Evolutionary conservation across 2,797 vertebrate species (phyloP), one percentile per base, ranked within the genome.

Genomic region (Columba guinea): DNA sequence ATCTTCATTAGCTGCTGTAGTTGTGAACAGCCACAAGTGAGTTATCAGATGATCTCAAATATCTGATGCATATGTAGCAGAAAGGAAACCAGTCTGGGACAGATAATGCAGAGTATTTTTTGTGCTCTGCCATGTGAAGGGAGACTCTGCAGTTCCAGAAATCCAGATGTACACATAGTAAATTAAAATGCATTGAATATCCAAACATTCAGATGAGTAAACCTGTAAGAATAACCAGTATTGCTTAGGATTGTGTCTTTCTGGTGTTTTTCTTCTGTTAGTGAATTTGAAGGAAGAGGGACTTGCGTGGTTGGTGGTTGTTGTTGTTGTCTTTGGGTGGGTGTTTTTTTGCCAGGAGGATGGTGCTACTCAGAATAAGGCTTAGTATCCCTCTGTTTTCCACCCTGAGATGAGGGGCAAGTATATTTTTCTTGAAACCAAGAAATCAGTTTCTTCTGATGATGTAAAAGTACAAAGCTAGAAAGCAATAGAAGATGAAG

Each of bases 21-120:
- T 90, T 41, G 17, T 80, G 32, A 44, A 51, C 62, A 84, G 65
- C 63, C 77, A 92, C 69, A 93, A 79, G 30, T 79, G 80, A 90
- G 32, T 79, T 93, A 94, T 79, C 89, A 53, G 68, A 82, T 89
- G 23, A 88, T 90, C 65, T 91, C 51, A 64, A 32, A 26, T 78
- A 32, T 18, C 28, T 26, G 27, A 41, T 32, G 27, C 35, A 11
- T 68, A 27, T 24, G 35, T 74, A 89, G 37, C 55, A 77, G 70
- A 87, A 83, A 89, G 78, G 64, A 94, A 90, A 32, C 22, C 8
- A 37, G 39, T 80, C 58, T 94, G 58, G 32, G 58, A 32, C 68
- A 95, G 58, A 63, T 24, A 55, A 14, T 1, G 2, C 24, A 64
- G 34, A 64, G n/a, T 52, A 28, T 30, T 73, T 76, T 73, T 44